Conservation (phyloP, 2,797 vertebrate species). For the Avahi laniger region DNA sequence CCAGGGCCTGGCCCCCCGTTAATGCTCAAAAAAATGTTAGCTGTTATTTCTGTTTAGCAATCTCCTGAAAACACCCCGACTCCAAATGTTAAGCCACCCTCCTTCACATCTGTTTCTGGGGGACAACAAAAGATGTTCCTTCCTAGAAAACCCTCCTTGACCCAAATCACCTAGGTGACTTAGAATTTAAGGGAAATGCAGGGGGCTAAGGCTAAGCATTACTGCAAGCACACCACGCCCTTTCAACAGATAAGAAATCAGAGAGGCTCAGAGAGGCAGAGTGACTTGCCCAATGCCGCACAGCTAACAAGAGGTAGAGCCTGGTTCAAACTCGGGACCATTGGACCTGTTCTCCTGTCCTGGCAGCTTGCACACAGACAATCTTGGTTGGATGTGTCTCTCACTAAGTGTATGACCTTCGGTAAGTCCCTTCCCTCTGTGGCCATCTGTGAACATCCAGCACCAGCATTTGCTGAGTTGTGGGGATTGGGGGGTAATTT, state of each 20-base stretch:
- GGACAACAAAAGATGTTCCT: neutral
- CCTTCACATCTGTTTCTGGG: neutral
- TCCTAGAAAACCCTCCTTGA: neutral
- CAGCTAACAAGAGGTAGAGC: neutral
- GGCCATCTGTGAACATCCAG: neutral
- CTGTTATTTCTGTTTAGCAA: slow-evolving; percentile 31
- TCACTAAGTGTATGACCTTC: neutral
- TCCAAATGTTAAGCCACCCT: neutral
- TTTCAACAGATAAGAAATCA: neutral
- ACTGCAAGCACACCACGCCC: rapidly evolving
- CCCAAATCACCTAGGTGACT: neutral
- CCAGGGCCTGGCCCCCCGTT: neutral
- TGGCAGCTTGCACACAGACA: neutral
- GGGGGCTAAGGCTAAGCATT: neutral
- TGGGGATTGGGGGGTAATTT: neutral
- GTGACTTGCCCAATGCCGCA: neutral
- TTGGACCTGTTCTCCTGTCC: neutral
- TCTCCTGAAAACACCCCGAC: neutral
- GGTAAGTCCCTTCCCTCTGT: neutral
- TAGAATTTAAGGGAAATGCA: neutral
- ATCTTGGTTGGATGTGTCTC: neutral
- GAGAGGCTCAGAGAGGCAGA: neutral
- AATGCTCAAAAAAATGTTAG: neutral
- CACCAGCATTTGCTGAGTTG: neutral
- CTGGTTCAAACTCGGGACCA: neutral